Conservation (phyloP, 2,888 invertebrate genomes). For the Napeogenes inachia region DNA sequence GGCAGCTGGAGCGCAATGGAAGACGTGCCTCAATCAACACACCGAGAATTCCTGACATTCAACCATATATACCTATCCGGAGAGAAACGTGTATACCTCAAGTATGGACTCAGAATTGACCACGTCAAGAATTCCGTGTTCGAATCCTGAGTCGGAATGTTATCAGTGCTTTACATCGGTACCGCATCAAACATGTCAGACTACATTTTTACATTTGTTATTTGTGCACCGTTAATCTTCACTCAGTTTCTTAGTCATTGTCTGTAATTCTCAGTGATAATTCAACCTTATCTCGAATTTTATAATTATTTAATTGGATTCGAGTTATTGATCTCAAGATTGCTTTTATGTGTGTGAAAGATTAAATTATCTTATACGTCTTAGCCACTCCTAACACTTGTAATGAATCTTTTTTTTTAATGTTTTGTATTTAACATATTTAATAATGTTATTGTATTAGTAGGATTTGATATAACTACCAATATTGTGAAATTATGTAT, state of each 20-base stretch:
- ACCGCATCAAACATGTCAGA: slow-evolving; percentile 59
- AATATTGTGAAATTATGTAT: no score
- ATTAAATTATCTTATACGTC: neutral
- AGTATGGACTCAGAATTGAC: slow-evolving; percentile 56
- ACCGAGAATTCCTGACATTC: slow-evolving; percentile 64
- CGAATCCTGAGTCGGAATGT: slow-evolving; percentile 70
- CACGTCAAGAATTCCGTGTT: slow-evolving; percentile 69
- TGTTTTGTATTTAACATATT: no score
- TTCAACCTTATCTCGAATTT: slow-evolving; percentile 38
- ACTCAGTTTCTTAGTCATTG: slow-evolving; percentile 28
- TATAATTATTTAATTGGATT: slow-evolving; percentile 64
- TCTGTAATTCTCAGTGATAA: slow-evolving; percentile 21
- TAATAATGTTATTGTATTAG: no score
- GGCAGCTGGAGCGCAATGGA: slow-evolving; percentile 59
- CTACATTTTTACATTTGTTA: slow-evolving; percentile 58
- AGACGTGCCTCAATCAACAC: slow-evolving; percentile 65
- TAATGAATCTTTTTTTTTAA: no score
- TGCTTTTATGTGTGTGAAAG: neutral
- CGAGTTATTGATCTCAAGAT: slow-evolving; percentile 53
- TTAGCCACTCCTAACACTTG: no score
- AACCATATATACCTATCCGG: slow-evolving; percentile 45
- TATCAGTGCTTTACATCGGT: slow-evolving; percentile 68
- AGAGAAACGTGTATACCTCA: slow-evolving; percentile 50
- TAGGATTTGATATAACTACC: no score
- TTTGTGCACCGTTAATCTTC: slow-evolving; percentile 58